Evolutionary conservation across 2,797 vertebrate species (phyloP).

Genomic region (Phoeniculus purpureus): DNA sequence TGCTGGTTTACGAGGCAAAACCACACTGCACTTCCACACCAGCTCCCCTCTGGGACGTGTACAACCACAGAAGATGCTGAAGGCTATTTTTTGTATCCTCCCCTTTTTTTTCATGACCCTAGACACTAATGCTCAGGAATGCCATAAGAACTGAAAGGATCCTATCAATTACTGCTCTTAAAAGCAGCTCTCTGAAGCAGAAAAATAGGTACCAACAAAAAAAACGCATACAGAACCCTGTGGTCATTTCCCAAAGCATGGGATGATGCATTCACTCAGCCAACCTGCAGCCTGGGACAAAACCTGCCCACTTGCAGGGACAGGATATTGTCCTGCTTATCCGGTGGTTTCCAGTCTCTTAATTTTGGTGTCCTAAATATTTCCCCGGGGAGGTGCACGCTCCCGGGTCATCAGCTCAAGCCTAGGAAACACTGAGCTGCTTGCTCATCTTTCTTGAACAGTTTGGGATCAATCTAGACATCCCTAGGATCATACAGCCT

Average conservation of each 20-base stretch:
- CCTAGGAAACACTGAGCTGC: neutral
- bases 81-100: neutral
- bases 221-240: neutral
- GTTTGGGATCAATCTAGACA: neutral
- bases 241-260: neutral
- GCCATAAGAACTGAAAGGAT: neutral
- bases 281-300: neutral
- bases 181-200: neutral
- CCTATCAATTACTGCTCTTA: neutral
- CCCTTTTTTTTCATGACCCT: neutral
- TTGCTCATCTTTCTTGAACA: neutral
- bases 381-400: neutral
- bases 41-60: neutral
- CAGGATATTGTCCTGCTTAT: neutral
- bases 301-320: neutral
- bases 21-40: neutral
- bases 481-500: neutral
- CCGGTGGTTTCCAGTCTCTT: neutral
- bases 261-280: accelerated
- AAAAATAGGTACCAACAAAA: neutral
- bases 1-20: neutral
- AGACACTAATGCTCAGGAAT: neutral
- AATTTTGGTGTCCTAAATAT: neutral
- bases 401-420: neutral
- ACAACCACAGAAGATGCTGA: neutral